A percentile compares a stretch with the other conserved stretches of the same genome.
Conservation (phyloP, 2,888 invertebrate species). For the Callyntrura guangdongensis region DNA sequence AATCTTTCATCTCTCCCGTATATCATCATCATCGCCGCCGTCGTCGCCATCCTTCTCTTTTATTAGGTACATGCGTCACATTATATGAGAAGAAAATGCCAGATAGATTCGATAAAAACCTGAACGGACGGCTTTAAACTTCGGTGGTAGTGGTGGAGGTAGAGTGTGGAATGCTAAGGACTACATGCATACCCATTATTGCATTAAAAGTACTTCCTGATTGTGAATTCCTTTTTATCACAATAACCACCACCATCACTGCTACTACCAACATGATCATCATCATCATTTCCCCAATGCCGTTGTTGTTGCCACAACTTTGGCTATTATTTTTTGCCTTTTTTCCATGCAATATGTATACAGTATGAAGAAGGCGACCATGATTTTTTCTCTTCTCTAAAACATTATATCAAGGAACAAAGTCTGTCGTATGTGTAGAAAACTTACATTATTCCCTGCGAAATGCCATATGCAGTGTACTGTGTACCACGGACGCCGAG, state of each 20-base stretch:
- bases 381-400: conserved; percentile 32
- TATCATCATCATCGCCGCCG: neutral
- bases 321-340: neutral
- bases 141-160: neutral
- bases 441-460: too few relatives aligned
- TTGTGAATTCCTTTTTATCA: conserved; percentile 42
- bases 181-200: conserved; percentile 43
- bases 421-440: neutral
- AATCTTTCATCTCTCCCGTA: conserved; percentile 37
- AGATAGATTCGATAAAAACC: conserved; percentile 60
- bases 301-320: conserved; percentile 27
- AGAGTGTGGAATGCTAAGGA: conserved; percentile 32
- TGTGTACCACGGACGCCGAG: neutral
- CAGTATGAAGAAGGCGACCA: neutral
- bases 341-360: conserved; percentile 3
- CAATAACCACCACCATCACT: neutral
- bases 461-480: too few relatives aligned
- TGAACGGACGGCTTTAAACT: conserved; percentile 7
- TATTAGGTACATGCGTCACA: too few relatives aligned
- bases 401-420: neutral
- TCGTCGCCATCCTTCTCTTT: too few relatives aligned
- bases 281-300: conserved; percentile 33
- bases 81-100: conserved; percentile 12
- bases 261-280: neutral
- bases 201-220: conserved; percentile 71